Conservation (phyloP, 2,888 invertebrate genomes). For the Harpalus rubripes region DNA sequence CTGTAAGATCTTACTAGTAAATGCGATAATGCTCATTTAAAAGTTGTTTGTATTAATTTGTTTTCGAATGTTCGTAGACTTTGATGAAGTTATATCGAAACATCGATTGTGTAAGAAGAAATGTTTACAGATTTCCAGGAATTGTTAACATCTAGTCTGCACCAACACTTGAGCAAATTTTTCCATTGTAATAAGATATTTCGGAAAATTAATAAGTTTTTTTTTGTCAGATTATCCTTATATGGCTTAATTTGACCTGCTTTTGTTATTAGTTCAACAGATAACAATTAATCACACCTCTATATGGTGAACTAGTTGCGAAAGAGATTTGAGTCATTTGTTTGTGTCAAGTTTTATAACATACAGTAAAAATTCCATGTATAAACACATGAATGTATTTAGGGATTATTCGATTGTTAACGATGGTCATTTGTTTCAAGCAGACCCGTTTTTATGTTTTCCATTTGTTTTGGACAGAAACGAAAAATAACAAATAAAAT, state of each 20-base stretch:
- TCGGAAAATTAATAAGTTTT: neutral
- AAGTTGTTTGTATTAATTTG: too few relatives aligned
- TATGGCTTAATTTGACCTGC: neutral
- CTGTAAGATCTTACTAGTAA: too few relatives aligned
- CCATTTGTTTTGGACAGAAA: slow-evolving; percentile 33
- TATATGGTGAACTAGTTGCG: neutral
- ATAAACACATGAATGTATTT: slow-evolving; percentile 46
- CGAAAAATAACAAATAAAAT: slow-evolving; percentile 36
- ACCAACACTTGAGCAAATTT: too few relatives aligned
- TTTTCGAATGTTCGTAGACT: too few relatives aligned
- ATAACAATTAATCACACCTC: neutral
- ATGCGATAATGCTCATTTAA: too few relatives aligned
- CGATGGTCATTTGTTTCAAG: slow-evolving; percentile 31
- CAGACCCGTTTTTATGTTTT: slow-evolving; percentile 38
- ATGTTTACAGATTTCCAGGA: too few relatives aligned
- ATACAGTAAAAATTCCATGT: slow-evolving; percentile 9
- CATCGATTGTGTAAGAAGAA: too few relatives aligned
- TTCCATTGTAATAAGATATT: neutral
- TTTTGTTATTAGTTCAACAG: neutral
- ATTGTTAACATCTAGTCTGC: too few relatives aligned
- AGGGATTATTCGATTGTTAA: slow-evolving; percentile 55
- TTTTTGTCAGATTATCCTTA: neutral
- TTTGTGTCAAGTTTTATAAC: slow-evolving; percentile 1
- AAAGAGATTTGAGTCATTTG: neutral
- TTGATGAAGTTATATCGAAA: too few relatives aligned